A percentile compares a stretch with the other conserved stretches of the same genome.
Conservation (phyloP, 2,113 vertebrate species). For the Entelurus aequoreus region DNA sequence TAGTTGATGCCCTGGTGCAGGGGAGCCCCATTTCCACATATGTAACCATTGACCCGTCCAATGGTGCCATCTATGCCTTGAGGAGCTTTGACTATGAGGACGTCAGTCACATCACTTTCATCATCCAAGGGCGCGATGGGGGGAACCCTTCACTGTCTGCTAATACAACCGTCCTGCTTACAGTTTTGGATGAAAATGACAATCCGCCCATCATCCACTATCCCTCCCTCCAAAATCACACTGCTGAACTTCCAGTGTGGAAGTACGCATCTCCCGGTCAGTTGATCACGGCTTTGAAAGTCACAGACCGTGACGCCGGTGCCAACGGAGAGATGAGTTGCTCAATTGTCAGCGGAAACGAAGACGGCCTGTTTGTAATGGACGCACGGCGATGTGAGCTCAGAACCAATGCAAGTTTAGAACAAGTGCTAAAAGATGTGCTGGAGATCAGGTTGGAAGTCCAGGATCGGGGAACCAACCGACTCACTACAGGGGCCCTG, state of each 20-base stretch:
- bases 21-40: constrained; percentile 87
- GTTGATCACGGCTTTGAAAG: constrained; percentile 80
- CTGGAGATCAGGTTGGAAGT: constrained; percentile 85
- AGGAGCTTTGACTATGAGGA: constrained; percentile 93
- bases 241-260: constrained; percentile 83
- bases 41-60: constrained; percentile 93
- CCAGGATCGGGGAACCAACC: constrained; percentile 84
- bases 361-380: constrained; percentile 83
- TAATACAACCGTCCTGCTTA: constrained; percentile 86
- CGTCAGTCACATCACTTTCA: constrained; percentile 83
- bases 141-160: constrained; percentile 74
- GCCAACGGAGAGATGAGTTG: constrained; percentile 90
- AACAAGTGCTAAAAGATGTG: constrained; percentile 70
- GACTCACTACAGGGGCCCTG: constrained; percentile 79
- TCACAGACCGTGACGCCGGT: constrained; percentile 87
- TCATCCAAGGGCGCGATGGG: constrained; percentile 86
- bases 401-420: constrained; percentile 84
- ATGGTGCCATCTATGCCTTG: constrained; percentile 88
- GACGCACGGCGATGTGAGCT: constrained; percentile 88
- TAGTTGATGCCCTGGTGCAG: constrained; percentile 81
- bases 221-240: constrained; percentile 82
- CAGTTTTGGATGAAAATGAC: constrained; percentile 92
- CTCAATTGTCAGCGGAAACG: constrained; percentile 81
- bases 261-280: constrained; percentile 82
- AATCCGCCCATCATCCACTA: constrained; percentile 84